These are phyloP conservation scores for Apeira syringaria DNA, from an alignment of 2,888 invertebrate species.

Conservation along the genomic window DNA sequence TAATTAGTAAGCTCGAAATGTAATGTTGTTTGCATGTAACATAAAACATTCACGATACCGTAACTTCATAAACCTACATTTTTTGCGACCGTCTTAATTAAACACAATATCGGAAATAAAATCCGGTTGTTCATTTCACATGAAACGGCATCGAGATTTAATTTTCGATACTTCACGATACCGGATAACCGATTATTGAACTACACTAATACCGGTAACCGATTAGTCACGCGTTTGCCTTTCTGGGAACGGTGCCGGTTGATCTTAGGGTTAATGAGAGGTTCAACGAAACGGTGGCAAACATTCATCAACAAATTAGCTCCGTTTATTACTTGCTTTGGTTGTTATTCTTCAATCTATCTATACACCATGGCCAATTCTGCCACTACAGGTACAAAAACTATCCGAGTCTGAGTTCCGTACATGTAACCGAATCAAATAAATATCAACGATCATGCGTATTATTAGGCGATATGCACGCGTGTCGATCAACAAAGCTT, in stretches of 20 bases:
- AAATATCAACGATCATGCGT: too few relatives aligned
- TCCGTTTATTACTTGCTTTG: slow-evolving; percentile 5
- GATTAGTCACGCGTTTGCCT: slow-evolving; percentile 5
- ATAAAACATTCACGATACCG: background rate
- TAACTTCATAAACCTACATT: slow-evolving; percentile 4
- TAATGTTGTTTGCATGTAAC: too few relatives aligned
- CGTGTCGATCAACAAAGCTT: too few relatives aligned
- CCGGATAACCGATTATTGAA: slow-evolving; percentile 3
- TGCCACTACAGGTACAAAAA: too few relatives aligned
- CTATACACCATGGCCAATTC: background rate
- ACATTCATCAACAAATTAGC: slow-evolving; percentile 7
- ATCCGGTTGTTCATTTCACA: slow-evolving; percentile 9
- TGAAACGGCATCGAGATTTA: slow-evolving; percentile 9
- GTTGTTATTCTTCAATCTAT: slow-evolving; percentile 2
- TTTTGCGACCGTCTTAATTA: slow-evolving; percentile 5
- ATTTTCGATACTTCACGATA: slow-evolving; percentile 3
- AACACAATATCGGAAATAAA: slow-evolving; percentile 15
- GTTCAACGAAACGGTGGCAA: slow-evolving; percentile 6
- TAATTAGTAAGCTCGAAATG: too few relatives aligned
- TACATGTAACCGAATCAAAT: too few relatives aligned
- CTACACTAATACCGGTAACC: slow-evolving; percentile 5
- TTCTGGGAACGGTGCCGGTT: slow-evolving; percentile 9
- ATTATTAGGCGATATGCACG: too few relatives aligned
- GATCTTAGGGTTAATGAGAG: slow-evolving; percentile 10
- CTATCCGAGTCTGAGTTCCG: too few relatives aligned